Evolutionary conservation across 2,797 vertebrate genomes (phyloP), one percentile per base, ranked within the genome.

Genomic region (Bryconaethiops microstoma): DNA sequence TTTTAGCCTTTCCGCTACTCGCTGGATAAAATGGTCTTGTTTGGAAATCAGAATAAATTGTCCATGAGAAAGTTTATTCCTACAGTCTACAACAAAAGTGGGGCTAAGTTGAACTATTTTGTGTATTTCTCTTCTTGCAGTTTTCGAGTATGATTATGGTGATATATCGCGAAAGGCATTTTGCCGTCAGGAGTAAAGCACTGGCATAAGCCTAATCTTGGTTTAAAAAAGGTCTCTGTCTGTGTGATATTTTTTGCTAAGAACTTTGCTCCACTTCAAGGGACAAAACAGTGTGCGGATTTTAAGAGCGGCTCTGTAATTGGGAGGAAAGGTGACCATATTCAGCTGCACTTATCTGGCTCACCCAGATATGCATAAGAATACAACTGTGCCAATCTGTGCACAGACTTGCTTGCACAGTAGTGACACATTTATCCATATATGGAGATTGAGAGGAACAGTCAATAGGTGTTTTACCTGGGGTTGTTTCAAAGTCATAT

Each of bases 291-390:
- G 68, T 70, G 57, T 83, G 74, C 85, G 55, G 54, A 29, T 45
- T 88, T 90, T 90, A 82, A 90, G 87, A 39, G 42, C 77, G 91
- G 83, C 86, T 83, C 85, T 90, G 89, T 92, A 92, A 92, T 92
- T 88, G 89, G 55, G 69, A 88, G 80, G 83, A 89, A 94, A 93
- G 91, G 91, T 93, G 91, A 92, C 91, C 87, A 88, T 85, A 83
- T 83, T 89, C 67, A 60, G 62, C 35, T 82, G 67, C 72, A 83
- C 87, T 91, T 92, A 92, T 93, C 91, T 77, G 86, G 40, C 81
- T 80, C 12, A 42, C 86, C 85, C 88, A 89, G 86, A 64, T 57
- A 63, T 78, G 59, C 82, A 75, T 64, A 74, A 39, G 39, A 29
- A 35, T 54, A 74, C n/a, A 57, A 70, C 59, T 65, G 76, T 84